These are phyloP conservation scores for Montipora sp. DNA, from an alignment of 64 coral and sea anemone species.

Conservation along the genomic window DNA sequence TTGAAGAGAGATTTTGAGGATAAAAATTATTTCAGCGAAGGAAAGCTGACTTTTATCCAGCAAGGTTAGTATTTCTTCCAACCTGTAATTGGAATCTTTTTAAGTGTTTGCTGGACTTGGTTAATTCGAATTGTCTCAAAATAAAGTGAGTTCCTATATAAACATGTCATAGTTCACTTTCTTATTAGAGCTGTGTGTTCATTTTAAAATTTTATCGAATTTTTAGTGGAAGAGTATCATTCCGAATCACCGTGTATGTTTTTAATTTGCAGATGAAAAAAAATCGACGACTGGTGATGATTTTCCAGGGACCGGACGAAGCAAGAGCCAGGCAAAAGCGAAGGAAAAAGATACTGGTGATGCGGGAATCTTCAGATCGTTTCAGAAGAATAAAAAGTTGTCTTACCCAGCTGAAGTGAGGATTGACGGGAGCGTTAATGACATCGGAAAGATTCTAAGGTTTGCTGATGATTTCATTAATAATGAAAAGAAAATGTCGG, in stretches of 20 bases:
- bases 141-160: conserved; percentile 43
- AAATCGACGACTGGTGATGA: not conserved
- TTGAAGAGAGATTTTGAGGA: conserved; percentile 66
- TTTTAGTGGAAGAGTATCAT: conserved; percentile 73
- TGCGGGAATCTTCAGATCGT: not conserved
- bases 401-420: conserved; percentile 65
- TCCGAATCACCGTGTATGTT: conserved; percentile 36
- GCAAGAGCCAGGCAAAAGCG: conserved; percentile 13
- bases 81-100: conserved; percentile 2
- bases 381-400: conserved; percentile 41
- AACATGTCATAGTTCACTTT: conserved; percentile 65
- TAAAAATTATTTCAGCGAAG: conserved; percentile 8
- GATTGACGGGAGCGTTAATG: conserved; percentile 43
- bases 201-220: conserved; percentile 66
- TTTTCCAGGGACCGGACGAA: conserved; percentile 16
- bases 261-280: conserved; percentile 54
- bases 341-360: not conserved
- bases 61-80: conserved; percentile 21
- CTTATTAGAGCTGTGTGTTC: conserved; percentile 66
- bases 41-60: conserved; percentile 3
- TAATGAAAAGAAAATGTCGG: conserved; percentile 83
- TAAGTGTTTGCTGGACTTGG: conserved; percentile 40
- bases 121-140: conserved; percentile 58
- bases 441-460: conserved; percentile 58
- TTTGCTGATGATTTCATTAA: conserved; percentile 78